Evolutionary conservation across 2,888 invertebrate species (phyloP), one percentile per base, ranked within the genome.

Genomic region (Hyles lineata): DNA sequence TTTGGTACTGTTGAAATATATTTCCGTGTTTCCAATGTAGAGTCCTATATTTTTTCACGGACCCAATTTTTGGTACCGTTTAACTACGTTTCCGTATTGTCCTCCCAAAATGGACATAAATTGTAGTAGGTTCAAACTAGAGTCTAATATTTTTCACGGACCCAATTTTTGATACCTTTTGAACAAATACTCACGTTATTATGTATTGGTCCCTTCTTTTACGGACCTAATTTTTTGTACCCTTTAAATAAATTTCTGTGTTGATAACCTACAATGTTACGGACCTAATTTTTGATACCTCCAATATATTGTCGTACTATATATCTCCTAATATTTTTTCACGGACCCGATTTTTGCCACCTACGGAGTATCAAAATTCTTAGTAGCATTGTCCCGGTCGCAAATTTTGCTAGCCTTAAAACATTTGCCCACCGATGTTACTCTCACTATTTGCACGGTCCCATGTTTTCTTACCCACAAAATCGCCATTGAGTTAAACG

Each of bases 51-150:
- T 60, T 60, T 60, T 60, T 25, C 60, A 60, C 60, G 60, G 25
- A 60, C 23, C 50, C 25, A 67, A 50, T 67, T 67, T 67, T 67
- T 50, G 23, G 23, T 23, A 67, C 67, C 25, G 15, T 25, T 60
- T 29, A 6, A 5, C n/a, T n/a, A 55, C 7, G 19, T 55, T n/a
- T 5, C 17, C 17, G 7, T 7, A 6, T n/a, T 17, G n/a, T 19
- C 7, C 55, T 19, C 55, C n/a, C 43, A 11, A 11, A 43, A 21
- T 5, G 35, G 21, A 11, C 23, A 5, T 11, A 11, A 63, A 9
- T 21, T 25, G 21, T 63, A 11, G n/a, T 11, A 43, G 9, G 15
- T 25, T 8, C 9, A 11, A 35, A 32, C 11, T 29, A 29, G 5
- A 7, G 17, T 25, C 32, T 25, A 15, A 43, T 43, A 29, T 62